Percentiles rank a stretch among this genome's conserved stretches.
Conservation (phyloP, 2,113 vertebrate species). For the Platysteira castanea region DNA sequence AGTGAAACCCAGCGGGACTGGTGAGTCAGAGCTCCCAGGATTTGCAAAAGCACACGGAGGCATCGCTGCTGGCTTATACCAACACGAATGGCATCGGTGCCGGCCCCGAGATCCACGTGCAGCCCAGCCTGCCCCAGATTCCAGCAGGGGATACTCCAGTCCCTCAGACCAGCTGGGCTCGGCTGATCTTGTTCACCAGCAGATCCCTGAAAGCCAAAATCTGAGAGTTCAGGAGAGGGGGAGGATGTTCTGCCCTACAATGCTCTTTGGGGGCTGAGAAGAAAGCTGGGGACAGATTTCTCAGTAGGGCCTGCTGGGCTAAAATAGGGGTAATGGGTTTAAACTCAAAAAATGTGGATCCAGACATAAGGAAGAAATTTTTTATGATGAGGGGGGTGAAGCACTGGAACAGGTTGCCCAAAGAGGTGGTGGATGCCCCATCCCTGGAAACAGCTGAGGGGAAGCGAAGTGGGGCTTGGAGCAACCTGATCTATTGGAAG, state of each 20-base stretch:
- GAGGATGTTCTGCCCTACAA: rapidly evolving
- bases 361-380: neutral
- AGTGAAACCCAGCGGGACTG: neutral
- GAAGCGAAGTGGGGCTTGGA: neutral
- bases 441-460: neutral
- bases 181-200: neutral
- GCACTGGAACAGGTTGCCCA: neutral
- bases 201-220: neutral
- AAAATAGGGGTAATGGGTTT: neutral
- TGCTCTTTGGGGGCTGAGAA: neutral
- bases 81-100: neutral
- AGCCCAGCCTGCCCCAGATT: neutral
- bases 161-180: neutral
- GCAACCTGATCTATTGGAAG: neutral
- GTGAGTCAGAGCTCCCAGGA: neutral
- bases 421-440: neutral
- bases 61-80: neutral
- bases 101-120: neutral
- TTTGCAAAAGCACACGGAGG: neutral
- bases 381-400: neutral
- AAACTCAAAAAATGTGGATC: neutral
- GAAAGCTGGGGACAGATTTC: neutral
- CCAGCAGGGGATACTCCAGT: neutral
- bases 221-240: neutral
- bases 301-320: neutral